These are phyloP conservation scores for Eucidaris tribuloides DNA, from an alignment of 35 echinoderm and acorn worm species.

Conservation along the genomic window DNA sequence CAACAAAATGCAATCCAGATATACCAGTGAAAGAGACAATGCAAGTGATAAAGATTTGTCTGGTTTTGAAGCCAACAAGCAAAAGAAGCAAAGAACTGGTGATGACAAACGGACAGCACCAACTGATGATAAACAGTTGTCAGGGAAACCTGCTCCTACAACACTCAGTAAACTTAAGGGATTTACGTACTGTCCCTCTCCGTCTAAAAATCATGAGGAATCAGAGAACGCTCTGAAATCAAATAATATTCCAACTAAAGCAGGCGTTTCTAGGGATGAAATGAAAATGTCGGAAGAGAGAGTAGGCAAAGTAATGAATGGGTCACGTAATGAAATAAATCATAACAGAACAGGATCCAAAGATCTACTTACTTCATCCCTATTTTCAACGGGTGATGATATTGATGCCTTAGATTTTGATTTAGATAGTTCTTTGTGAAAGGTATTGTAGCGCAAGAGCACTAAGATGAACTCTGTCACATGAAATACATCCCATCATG, in stretches of 20 bases:
- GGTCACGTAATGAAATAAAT: neutral
- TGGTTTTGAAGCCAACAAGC: too few species aligned
- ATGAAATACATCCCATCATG: too few species aligned
- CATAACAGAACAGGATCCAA: neutral
- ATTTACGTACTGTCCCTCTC: neutral
- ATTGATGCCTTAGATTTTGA: neutral
- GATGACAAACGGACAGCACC: neutral
- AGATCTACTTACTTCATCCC: neutral
- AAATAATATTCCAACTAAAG: neutral
- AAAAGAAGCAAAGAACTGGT: too few species aligned
- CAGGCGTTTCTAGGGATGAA: neutral
- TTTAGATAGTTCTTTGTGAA: neutral
- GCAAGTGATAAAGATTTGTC: too few species aligned
- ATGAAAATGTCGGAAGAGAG: neutral
- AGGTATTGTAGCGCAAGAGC: too few species aligned
- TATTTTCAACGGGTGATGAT: neutral
- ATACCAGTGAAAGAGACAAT: neutral
- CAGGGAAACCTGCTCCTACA: neutral
- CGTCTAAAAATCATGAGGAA: neutral
- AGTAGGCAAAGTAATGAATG: neutral
- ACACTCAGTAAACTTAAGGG: neutral
- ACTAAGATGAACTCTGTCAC: too few species aligned
- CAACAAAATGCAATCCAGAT: neutral
- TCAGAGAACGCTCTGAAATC: neutral
- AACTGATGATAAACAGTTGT: neutral